These are phyloP conservation scores for Platysternon megacephalum DNA, from an alignment of 2,113 vertebrate genomes.

Conservation along the genomic window DNA sequence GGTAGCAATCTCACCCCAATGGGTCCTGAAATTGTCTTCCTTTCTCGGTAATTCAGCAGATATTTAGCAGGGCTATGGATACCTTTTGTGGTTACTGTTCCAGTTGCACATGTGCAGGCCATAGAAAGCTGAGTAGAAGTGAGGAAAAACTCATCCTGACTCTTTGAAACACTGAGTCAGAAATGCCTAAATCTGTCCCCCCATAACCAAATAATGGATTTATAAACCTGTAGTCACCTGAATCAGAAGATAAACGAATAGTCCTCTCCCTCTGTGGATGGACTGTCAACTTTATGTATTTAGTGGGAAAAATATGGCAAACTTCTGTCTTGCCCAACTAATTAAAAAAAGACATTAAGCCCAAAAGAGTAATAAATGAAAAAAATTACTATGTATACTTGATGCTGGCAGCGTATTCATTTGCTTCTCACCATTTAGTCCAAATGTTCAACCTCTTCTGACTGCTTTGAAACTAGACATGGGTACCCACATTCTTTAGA, in stretches of 20 bases:
- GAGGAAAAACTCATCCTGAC: neutral
- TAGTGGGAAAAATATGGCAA: neutral
- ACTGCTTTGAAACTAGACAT: neutral
- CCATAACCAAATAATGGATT: neutral
- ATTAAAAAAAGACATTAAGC: neutral
- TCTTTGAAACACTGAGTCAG: neutral
- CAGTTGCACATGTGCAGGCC: neutral
- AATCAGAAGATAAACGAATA: neutral
- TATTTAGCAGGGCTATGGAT: neutral
- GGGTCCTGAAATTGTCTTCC: neutral
- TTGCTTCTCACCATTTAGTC: fast-evolving
- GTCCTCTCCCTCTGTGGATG: neutral
- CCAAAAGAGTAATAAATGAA: neutral
- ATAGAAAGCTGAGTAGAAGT: neutral
- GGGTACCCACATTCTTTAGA: fast-evolving
- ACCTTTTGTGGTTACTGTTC: neutral
- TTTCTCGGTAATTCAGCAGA: neutral
- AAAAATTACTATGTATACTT: neutral
- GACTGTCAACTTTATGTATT: neutral
- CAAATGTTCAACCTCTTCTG: neutral
- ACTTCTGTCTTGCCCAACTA: neutral
- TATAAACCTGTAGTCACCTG: neutral
- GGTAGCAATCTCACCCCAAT: neutral
- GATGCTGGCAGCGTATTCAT: fast-evolving
- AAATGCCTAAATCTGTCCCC: neutral